Evolutionary conservation across 2,888 invertebrate species (phyloP).

Genomic region (Coremacera marginata): DNA sequence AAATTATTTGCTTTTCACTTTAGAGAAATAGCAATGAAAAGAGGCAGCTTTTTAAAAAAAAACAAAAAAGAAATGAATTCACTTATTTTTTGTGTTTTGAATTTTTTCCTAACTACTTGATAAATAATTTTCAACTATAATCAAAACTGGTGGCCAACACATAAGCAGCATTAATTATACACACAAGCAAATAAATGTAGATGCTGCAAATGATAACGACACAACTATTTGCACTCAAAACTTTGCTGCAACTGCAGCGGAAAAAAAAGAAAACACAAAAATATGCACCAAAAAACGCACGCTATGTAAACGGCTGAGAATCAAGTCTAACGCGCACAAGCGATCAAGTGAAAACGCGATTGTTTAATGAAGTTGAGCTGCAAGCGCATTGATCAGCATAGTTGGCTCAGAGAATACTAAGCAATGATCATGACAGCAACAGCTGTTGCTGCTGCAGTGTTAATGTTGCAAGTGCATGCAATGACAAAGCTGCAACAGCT

Average conservation of each 20-base stretch:
- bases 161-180: no score
- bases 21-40: neutral
- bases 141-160: no score
- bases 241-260: no score
- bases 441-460: constrained; percentile 7
- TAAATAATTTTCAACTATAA: no score
- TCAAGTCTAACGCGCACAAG: constrained; percentile 23
- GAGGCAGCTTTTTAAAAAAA: neutral
- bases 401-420: neutral
- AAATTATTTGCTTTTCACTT: neutral
- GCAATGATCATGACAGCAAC: neutral
- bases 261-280: no score
- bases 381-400: neutral
- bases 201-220: no score
- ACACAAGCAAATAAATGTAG: no score
- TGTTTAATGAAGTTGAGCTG: constrained; percentile 33
- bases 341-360: constrained; percentile 38
- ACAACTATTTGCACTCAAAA: no score
- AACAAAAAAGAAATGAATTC: neutral
- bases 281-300: no score
- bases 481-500: neutral
- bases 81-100: neutral
- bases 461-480: constrained; percentile 2
- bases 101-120: no score
- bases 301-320: neutral